A percentile compares a stretch with the other conserved stretches of the same genome.
Evolutionary conservation across 2,113 vertebrate genomes (phyloP).

Genomic region (Chaetorhynchus papuensis): DNA sequence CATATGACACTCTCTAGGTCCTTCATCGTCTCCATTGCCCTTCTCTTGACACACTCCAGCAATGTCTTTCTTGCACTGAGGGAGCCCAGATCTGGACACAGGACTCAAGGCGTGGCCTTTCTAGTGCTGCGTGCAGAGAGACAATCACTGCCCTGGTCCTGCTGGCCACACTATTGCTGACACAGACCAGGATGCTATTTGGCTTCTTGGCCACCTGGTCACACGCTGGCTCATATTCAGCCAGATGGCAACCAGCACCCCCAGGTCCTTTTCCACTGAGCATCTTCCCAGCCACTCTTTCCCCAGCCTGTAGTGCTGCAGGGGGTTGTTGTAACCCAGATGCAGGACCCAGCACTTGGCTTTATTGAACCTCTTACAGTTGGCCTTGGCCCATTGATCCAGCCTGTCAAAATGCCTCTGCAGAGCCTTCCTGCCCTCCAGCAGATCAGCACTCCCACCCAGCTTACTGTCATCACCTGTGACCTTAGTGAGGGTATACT

Average conservation of each 20-base stretch:
- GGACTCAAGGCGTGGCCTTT: too few relatives aligned
- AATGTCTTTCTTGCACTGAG: not conserved
- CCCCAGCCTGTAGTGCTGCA: not conserved
- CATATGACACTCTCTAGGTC: not conserved
- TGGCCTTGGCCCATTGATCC: not conserved
- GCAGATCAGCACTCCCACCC: not conserved
- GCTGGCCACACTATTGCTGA: not conserved
- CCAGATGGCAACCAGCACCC: too few relatives aligned
- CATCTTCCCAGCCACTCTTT: not conserved
- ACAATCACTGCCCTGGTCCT: not conserved
- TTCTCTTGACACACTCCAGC: not conserved
- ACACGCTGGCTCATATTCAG: not conserved
- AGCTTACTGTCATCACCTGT: not conserved
- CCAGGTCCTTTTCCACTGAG: not conserved
- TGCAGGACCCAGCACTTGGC: too few relatives aligned
- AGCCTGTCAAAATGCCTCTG: not conserved
- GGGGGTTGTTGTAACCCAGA: not conserved
- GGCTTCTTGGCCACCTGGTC: not conserved
- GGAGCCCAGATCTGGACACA: not conserved
- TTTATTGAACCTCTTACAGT: too few relatives aligned
- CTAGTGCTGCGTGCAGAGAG: not conserved
- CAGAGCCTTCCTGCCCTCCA: not conserved
- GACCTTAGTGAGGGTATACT: not conserved
- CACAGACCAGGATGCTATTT: not conserved
- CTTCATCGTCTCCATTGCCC: not conserved